Percentiles rank a stretch among this genome's conserved stretches.
These are phyloP conservation scores for Geopemphigus sp. DNA, from an alignment of 1,140 invertebrate genomes.

Conservation along the genomic window DNA sequence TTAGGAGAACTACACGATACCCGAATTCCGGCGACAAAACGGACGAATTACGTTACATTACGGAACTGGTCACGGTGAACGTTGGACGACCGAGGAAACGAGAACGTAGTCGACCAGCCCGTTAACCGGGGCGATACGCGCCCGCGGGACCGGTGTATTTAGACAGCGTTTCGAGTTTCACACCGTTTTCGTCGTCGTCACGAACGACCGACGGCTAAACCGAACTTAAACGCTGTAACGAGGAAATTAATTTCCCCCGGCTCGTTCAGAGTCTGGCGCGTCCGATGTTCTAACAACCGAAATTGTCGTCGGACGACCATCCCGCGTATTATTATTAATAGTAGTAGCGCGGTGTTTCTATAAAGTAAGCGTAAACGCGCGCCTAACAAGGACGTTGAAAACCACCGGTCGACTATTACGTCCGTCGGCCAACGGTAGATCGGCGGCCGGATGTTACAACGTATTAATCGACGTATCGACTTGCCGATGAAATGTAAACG, in stretches of 20 bases:
- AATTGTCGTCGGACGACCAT: neutral
- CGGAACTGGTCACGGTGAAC: conserved; percentile 28
- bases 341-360: neutral
- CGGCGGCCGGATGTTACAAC: too few species aligned
- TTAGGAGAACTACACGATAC: too few species aligned
- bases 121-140: too few species aligned
- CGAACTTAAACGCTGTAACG: conserved; percentile 26
- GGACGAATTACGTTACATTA: conserved; percentile 14
- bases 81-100: neutral
- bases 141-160: neutral
- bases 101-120: neutral
- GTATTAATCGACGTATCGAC: too few species aligned
- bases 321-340: too few species aligned
- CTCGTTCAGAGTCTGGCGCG: conserved; percentile 6
- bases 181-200: conserved; percentile 26
- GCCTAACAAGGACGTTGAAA: too few species aligned
- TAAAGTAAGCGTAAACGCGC: conserved; percentile 12
- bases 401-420: too few species aligned
- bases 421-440: too few species aligned
- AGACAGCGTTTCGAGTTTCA: conserved; percentile 40
- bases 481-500: too few species aligned
- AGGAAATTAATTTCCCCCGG: conserved; percentile 28
- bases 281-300: neutral
- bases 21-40: conserved; percentile 8
- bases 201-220: conserved; percentile 41